These are phyloP conservation scores for Tyto alba DNA, from an alignment of 2,113 vertebrate species.

Conservation along the genomic window DNA sequence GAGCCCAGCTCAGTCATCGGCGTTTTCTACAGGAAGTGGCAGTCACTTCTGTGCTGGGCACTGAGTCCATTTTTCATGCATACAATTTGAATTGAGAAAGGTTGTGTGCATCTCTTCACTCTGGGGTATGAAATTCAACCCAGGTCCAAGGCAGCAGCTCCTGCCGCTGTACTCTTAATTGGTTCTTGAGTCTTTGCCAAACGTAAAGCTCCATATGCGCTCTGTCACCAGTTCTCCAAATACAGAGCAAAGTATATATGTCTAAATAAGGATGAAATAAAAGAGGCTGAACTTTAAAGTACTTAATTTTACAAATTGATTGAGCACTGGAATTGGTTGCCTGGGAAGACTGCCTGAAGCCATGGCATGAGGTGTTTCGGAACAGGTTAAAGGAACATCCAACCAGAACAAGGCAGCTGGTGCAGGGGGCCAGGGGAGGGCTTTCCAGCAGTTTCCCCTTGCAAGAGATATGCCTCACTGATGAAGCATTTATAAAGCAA, in stretches of 20 bases:
- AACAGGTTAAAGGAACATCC: not conserved
- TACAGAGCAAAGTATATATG: not conserved
- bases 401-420: accelerated
- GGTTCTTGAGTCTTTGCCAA: not conserved
- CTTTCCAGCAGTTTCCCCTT: not conserved
- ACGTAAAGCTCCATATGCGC: not conserved
- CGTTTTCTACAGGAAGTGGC: not conserved
- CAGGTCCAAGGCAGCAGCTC: not conserved
- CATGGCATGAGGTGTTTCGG: not conserved
- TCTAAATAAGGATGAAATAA: not conserved
- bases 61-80: not conserved
- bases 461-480: not conserved
- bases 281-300: not conserved
- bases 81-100: not conserved
- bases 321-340: not conserved
- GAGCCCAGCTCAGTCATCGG: not conserved
- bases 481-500: not conserved
- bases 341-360: not conserved
- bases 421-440: not conserved
- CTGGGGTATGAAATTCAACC: not conserved
- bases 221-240: not conserved
- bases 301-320: not conserved
- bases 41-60: not conserved
- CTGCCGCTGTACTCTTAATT: not conserved
- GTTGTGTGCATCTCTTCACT: not conserved